Conservation (phyloP, 2,113 vertebrate species). For the Gobiocypris rarus region DNA sequence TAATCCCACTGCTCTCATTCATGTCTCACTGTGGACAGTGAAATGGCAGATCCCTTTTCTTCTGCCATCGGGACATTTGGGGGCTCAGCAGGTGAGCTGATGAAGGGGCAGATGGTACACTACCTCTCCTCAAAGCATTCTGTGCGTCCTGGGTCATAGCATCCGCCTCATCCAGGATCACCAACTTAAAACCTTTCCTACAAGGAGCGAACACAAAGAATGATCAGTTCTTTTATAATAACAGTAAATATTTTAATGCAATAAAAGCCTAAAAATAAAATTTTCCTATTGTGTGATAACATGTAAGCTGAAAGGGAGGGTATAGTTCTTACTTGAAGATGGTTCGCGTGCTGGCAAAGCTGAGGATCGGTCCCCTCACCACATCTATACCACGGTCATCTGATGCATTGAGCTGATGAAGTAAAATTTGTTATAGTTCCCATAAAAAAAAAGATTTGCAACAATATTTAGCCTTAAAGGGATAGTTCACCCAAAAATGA, state of each 20-base stretch:
- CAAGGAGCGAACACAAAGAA: not conserved
- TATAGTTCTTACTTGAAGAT: conserved; percentile 91
- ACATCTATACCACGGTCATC: conserved; percentile 95
- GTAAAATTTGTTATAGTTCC: not conserved
- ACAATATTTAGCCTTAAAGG: not conserved
- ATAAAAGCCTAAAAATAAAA: not conserved
- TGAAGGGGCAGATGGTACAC: conserved; percentile 73
- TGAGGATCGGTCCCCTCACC: conserved; percentile 91
- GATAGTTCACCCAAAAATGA: no score
- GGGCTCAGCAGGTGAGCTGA: conserved; percentile 66
- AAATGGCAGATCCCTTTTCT: conserved; percentile 46
- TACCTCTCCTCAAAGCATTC: conserved; percentile 95
- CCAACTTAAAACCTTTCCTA: conserved; percentile 96
- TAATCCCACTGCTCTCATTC: not conserved
- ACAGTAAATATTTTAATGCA: not conserved
- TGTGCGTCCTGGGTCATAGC: conserved; percentile 99
- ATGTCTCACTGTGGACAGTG: conserved; percentile 17
- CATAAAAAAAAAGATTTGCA: not conserved
- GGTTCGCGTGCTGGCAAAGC: conserved; percentile 95
- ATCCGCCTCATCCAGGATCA: conserved; percentile 96
- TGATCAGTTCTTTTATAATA: not conserved
- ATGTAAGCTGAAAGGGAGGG: not conserved
- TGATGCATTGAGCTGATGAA: conserved; percentile 89
- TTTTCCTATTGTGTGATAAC: not conserved
- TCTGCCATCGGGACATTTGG: conserved; percentile 66